phyloP scores from a whole-genome alignment of 2,888 invertebrate species.

The Penaeus monodon region DNA sequence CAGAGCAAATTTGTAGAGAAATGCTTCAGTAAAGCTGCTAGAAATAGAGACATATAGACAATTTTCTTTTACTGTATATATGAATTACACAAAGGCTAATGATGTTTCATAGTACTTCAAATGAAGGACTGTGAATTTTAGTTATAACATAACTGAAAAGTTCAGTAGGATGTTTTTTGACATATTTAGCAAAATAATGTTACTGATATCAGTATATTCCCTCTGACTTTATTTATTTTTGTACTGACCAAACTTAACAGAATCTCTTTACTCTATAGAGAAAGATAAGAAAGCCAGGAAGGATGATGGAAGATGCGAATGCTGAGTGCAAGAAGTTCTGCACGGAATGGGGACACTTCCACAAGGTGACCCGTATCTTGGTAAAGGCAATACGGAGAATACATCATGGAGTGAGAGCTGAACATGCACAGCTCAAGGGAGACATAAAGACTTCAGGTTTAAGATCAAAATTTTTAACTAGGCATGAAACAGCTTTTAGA shows the following conservation, averaged over 20 bases:
- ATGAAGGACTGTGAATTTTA: no score
- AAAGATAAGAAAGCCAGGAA: constrained; percentile 19
- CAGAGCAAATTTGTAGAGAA: no score
- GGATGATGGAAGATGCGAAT: constrained; percentile 56
- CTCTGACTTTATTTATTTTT: no score
- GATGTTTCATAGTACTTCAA: no score
- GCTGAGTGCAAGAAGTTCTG: constrained; percentile 56
- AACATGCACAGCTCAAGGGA: constrained; percentile 41
- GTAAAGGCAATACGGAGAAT: constrained; percentile 58
- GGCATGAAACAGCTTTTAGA: constrained; percentile 59
- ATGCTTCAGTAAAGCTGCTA: no score
- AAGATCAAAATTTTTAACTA: constrained; percentile 42
- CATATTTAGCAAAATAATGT: no score
- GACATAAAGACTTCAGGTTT: constrained; percentile 37
- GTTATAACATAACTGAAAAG: no score
- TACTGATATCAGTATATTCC: no score
- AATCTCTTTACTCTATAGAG: constrained; percentile 13
- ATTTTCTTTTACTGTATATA: no score
- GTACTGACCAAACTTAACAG: not conserved
- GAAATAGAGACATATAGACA: no score
- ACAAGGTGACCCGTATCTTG: constrained; percentile 52
- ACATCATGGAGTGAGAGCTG: constrained; percentile 54
- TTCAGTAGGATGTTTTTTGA: no score
- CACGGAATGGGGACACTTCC: constrained; percentile 55
- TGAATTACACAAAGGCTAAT: no score